Evolutionary conservation across 2,888 invertebrate species (phyloP), one percentile per base, ranked within the genome.

Genomic region (Griposia aprilina): DNA sequence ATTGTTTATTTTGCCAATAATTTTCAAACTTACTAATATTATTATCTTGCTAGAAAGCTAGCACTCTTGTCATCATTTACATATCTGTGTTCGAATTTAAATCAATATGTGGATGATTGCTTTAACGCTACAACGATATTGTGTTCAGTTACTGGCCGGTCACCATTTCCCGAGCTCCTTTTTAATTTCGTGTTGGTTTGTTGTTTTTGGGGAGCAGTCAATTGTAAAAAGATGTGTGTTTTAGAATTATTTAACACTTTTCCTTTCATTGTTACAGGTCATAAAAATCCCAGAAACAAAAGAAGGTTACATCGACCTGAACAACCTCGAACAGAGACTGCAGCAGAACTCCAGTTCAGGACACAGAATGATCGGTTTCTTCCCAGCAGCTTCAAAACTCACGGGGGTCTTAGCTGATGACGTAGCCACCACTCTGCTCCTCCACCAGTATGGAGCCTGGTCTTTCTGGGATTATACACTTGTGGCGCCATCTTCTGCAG

Each of bases 401-500:
- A 99, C 99, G 0, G 99, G 99, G 13, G 98, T 98, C n/a, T 92
- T 99, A 57, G 97, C 98, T 63, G 98, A 99, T 94, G 98, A 98
- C 90, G 97, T 98, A 5, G 98, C 98, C 0, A 98, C 99, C 15
- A 98, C 99, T 0, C 95, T 98, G 26, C 95, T 98, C 8, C 97
- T 99, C 23, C 99, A 99, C 91, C 98, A 97, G 78, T 98, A 98
- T 91, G 98, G 98, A 15, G 99, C 98, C 0, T 97, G 98, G 86
- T 98, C 98, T 7, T 98, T 99, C 91, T 99, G 99, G 99, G 99
- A 99, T 93, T 99, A 98, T 92, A 98, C 99, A 13, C 97, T 98
- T 7, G 98, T 98, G 8, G 98, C 98, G 80, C 98, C 99, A 0
- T 98, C 98, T 90, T 97, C 98, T 0, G 96, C 97, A 30, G 97